Evolutionary conservation across 64 coral and sea anemone species (phyloP).

Genomic region (Stichodactyla helianthus): DNA sequence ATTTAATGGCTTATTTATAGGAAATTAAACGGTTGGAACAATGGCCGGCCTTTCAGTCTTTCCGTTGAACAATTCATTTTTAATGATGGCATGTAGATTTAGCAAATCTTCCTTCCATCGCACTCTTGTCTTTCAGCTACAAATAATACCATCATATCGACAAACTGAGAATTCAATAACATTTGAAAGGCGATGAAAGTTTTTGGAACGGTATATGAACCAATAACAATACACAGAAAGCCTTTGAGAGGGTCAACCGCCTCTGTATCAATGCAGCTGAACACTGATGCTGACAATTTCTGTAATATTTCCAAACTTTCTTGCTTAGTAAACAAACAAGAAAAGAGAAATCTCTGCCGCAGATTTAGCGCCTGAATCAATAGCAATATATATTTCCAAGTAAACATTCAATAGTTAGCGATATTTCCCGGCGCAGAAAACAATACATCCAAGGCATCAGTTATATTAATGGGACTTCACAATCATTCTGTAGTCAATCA

Average conservation of each 20-base stretch:
- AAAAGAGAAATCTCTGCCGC: not conserved
- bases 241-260: not conserved
- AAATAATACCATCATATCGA: not conserved
- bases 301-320: slow-evolving; percentile 26
- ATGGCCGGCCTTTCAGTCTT: not conserved
- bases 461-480: not conserved
- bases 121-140: not conserved
- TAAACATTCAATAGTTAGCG: slow-evolving; percentile 28
- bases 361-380: slow-evolving; percentile 26
- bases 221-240: not conserved
- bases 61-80: slow-evolving; percentile 19
- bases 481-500: not conserved
- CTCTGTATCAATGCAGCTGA: slow-evolving; percentile 16
- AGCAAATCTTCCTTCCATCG: not conserved
- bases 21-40: slow-evolving; percentile 16
- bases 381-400: slow-evolving; percentile 36
- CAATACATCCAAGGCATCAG: not conserved
- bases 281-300: slow-evolving; percentile 2
- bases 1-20: slow-evolving; percentile 22
- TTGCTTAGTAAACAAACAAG: slow-evolving; percentile 24
- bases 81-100: slow-evolving; percentile 17
- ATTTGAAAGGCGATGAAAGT: not conserved
- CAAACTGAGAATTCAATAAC: not conserved
- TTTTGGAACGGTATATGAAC: not conserved
- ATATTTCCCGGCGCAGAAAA: not conserved